Conservation (phyloP, 2,888 invertebrate genomes). For the Laothoe populi region DNA sequence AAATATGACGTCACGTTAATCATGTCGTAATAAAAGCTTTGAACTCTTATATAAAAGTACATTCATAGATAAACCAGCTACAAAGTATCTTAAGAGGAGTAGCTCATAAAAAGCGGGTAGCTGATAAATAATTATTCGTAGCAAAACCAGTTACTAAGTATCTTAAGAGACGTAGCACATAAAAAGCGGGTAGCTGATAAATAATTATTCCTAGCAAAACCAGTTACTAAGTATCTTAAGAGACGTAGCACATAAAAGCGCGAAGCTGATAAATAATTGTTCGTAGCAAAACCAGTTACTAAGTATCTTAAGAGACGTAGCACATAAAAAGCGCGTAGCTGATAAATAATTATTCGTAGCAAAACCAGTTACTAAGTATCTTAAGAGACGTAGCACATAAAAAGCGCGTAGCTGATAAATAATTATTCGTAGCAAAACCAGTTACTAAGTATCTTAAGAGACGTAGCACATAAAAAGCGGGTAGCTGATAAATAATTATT, state of each 20-base stretch:
- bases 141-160: neutral
- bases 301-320: neutral
- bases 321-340: neutral
- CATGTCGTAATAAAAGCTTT: neutral
- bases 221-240: constrained; percentile 1
- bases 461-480: neutral
- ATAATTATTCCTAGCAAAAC: neutral
- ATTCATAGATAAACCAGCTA: neutral
- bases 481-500: no score
- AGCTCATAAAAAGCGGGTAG: neutral
- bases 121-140: no score
- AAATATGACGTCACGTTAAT: neutral
- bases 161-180: neutral
- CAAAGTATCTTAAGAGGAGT: neutral
- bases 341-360: no score
- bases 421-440: no score
- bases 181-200: neutral
- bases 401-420: neutral
- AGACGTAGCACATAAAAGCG: neutral
- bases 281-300: neutral
- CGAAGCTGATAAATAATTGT: no score
- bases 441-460: neutral
- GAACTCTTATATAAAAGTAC: neutral
- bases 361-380: neutral
- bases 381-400: neutral